A percentile compares a stretch with the other conserved stretches of the same genome.
Evolutionary conservation across 2,888 invertebrate species (phyloP).

Genomic region (Rhagophthalmus giganteus): DNA sequence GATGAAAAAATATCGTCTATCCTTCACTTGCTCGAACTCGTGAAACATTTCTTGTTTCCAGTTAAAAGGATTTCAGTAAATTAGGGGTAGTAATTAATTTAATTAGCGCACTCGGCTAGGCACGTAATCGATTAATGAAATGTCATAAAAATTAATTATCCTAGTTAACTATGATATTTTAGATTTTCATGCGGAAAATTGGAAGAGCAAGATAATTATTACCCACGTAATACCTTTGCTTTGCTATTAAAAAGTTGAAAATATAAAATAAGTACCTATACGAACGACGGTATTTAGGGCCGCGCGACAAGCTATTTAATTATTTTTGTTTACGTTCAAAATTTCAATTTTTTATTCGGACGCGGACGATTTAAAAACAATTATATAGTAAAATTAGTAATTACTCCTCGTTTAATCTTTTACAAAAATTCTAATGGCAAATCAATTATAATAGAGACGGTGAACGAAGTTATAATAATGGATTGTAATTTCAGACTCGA

Average conservation of each 20-base stretch:
- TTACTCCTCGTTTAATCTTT: too few species aligned
- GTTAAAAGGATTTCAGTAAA: neutral
- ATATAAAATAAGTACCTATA: too few species aligned
- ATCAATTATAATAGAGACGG: neutral
- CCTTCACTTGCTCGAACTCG: neutral
- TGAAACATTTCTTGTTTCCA: neutral
- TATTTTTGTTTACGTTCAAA: too few species aligned
- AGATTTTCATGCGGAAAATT: too few species aligned
- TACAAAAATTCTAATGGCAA: neutral
- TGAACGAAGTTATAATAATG: neutral
- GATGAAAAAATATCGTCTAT: neutral
- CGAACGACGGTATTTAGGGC: too few species aligned
- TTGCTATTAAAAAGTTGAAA: too few species aligned
- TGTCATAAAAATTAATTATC: neutral
- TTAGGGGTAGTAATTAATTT: neutral
- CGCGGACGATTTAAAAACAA: too few species aligned
- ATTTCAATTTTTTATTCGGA: too few species aligned
- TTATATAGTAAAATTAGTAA: too few species aligned
- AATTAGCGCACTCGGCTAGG: neutral
- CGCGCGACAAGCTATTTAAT: too few species aligned
- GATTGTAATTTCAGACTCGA: neutral
- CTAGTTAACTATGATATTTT: neutral
- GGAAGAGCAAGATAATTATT: too few species aligned
- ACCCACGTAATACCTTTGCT: too few species aligned
- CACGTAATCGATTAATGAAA: constrained; percentile 1